Base-by-base conservation (phyloP, 2,797 vertebrate species). In the Chanos chanos region DNA sequence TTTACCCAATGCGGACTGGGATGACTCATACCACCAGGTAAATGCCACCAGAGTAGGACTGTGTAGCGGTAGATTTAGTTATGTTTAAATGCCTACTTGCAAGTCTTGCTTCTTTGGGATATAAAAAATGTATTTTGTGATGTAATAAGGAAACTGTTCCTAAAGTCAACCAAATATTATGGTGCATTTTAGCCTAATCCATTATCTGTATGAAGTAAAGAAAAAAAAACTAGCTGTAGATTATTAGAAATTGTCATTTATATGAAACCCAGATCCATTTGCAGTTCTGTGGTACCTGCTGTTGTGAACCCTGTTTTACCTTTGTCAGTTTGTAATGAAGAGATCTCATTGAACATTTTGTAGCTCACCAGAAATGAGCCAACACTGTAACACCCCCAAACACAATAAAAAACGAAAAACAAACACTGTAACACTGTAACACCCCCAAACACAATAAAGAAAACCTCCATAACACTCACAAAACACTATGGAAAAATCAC, bases 91-190 rank as follows among this genome's bases (percentile, higher is more conserved):
- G 89, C 90, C 90, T 92, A 90, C 92, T 92, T 91, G 92, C 92
- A 92, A 92, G 91, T 94, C 91, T 93, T 92, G 92, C 92, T 93
- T 94, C 91, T 94, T 94, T 92, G 92, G 91, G 91, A 94, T 94
- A 93, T 94, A 92, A 92, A 90, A 92, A 92, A 91, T 90, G 91
- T 93, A 94, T 93, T 93, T 93, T 94, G 92, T 94, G 92, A 93
- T 93, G 91, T 94, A 93, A 89, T 92, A 90, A 94, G 91, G 89
- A 93, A 92, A 91, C 88, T 86, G 90, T 92, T 93, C 91, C 92
- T 92, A 85, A 75, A 91, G 90, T 92, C 91, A 92, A 93, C 92
- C 92, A 93, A 92, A 93, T 94, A 94, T 92, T 91, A 91, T 91
- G 93, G 91, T 94, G 89, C 91, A 92, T 93, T 93, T 92, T 94